A percentile compares a stretch with the other conserved stretches of the same genome.
phyloP scores from a whole-genome alignment of 2,797 vertebrate genomes.

The Hoplostethus atlanticus region DNA sequence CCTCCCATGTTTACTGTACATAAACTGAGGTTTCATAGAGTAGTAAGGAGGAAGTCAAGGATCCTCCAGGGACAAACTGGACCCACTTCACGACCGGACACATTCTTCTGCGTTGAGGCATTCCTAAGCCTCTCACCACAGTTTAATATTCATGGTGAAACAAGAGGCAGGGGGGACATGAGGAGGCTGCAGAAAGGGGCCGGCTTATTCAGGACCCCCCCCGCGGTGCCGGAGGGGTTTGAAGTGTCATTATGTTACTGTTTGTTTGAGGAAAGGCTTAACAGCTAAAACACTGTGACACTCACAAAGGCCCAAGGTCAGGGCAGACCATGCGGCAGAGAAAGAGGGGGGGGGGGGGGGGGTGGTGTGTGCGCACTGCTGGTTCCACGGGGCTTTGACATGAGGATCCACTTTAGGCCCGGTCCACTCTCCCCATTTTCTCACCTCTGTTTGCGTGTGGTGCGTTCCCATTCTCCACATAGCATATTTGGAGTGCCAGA shows the following conservation, averaged over 20 bases:
- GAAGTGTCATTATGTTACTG: constrained; percentile 88
- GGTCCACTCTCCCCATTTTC: constrained; percentile 54
- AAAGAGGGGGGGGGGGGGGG: constrained; percentile 27
- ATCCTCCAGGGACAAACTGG: constrained; percentile 28
- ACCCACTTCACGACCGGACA: constrained; percentile 46
- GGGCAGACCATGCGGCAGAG: constrained; percentile 56
- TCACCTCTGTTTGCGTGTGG: constrained; percentile 57
- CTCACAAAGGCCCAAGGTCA: constrained; percentile 80
- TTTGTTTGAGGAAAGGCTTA: constrained; percentile 85
- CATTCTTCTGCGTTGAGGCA: constrained; percentile 57
- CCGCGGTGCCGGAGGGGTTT: constrained; percentile 80
- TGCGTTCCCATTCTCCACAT: constrained; percentile 58
- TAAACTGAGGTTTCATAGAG: no score
- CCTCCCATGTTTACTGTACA: not conserved
- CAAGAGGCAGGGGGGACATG: constrained; percentile 59
- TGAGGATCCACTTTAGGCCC: constrained; percentile 78
- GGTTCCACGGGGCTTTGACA: constrained; percentile 69
- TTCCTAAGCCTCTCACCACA: constrained; percentile 64
- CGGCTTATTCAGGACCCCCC: constrained; percentile 80
- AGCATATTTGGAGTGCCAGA: constrained; percentile 69
- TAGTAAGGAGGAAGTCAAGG: not conserved
- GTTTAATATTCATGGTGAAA: constrained; percentile 82
- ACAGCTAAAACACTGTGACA: constrained; percentile 81
- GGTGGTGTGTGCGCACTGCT: constrained; percentile 43
- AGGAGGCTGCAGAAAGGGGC: constrained; percentile 51